A percentile compares a stretch with the other conserved stretches of the same genome.
Conservation (phyloP, 1,140 invertebrate genomes). For the Drosophila sp. region DNA sequence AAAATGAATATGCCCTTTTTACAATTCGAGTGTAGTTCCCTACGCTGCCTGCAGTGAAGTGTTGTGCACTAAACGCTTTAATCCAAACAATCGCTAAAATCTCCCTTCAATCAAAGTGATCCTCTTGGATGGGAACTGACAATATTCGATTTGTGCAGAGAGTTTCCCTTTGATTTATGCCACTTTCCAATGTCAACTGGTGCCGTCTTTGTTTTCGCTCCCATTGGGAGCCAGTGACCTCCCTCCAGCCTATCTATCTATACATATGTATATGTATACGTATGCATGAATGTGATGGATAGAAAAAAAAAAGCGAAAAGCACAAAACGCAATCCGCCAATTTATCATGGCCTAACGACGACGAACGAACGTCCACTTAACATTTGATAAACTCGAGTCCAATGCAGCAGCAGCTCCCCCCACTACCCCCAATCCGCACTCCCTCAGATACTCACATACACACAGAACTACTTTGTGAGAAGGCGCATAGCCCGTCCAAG, state of each 20-base stretch:
- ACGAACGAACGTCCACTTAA: conserved; percentile 8
- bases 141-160: conserved; percentile 7
- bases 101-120: conserved; percentile 12
- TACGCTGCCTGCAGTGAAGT: background rate
- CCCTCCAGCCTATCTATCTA: conserved; percentile 3
- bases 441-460: background rate
- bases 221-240: conserved; percentile 6
- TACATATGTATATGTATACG: background rate
- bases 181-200: conserved; percentile 17
- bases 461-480: background rate
- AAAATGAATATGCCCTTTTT: too few relatives aligned
- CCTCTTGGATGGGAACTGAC: conserved; percentile 2
- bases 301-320: conserved; percentile 20
- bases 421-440: too few relatives aligned
- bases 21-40: too few relatives aligned
- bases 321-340: conserved; percentile 17
- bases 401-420: background rate
- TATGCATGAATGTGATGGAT: conserved; percentile 7
- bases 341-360: conserved; percentile 27
- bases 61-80: background rate
- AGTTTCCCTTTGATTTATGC: conserved; percentile 17
- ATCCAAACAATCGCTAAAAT: conserved; percentile 3
- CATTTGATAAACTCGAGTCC: conserved; percentile 21
- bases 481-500: background rate
- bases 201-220: conserved; percentile 6